These are phyloP conservation scores for Orycteropus afer DNA, from an alignment of 2,113 vertebrate genomes.

Conservation along the genomic window DNA sequence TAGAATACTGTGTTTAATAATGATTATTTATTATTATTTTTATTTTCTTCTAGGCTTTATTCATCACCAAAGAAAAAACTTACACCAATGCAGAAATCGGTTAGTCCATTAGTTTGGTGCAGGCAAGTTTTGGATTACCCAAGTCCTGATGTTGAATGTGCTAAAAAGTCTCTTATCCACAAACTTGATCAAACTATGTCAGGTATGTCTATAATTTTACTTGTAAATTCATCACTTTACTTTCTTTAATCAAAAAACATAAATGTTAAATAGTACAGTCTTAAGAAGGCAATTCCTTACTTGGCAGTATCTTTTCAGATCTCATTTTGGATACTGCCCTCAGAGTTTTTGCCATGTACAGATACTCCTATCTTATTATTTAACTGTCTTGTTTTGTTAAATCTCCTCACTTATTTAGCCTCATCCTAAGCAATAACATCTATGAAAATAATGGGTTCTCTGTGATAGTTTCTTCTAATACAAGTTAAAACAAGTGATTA, in stretches of 20 bases:
- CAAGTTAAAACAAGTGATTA: conserved; percentile 36
- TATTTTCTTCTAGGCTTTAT: conserved; percentile 91
- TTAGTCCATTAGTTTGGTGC: conserved; percentile 97
- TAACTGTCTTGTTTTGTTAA: background rate
- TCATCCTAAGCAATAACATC: conserved; percentile 1
- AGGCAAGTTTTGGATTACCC: conserved; percentile 97
- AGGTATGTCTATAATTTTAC: conserved; percentile 86
- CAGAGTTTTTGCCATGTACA: conserved; percentile 7
- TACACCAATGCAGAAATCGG: conserved; percentile 93
- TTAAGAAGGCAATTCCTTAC: conserved; percentile 20
- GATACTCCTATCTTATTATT: background rate
- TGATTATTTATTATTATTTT: background rate
- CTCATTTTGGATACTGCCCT: background rate
- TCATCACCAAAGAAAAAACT: conserved; percentile 93
- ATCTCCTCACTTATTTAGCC: background rate
- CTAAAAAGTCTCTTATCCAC: conserved; percentile 97
- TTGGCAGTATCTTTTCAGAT: conserved; percentile 8
- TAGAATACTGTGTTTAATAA: conserved; percentile 39
- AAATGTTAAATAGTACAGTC: background rate
- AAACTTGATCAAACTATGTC: conserved; percentile 98
- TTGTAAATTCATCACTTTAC: conserved; percentile 52
- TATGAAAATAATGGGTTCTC: background rate
- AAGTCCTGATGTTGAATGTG: conserved; percentile 97
- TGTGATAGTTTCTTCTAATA: background rate
- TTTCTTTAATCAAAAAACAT: conserved; percentile 46